Evolutionary conservation across 2,113 vertebrate genomes (phyloP).

Genomic region (Daboia siamensis): DNA sequence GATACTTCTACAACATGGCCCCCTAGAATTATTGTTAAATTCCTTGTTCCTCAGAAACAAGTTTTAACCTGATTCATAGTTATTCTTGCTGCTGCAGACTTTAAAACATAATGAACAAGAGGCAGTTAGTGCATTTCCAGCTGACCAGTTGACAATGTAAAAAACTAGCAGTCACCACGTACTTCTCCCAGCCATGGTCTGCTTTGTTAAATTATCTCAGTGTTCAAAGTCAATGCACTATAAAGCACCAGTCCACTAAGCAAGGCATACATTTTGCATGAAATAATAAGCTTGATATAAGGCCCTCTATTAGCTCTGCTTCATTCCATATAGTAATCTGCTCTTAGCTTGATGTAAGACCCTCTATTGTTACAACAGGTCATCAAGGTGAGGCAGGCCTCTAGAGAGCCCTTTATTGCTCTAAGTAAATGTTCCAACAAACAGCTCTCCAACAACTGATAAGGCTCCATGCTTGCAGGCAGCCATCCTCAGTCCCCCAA

Average conservation of each 20-base stretch:
- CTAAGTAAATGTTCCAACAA: too few relatives aligned
- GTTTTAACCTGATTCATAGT: not conserved
- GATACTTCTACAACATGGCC: not conserved
- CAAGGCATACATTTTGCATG: not conserved
- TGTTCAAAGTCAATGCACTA: not conserved
- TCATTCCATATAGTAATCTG: too few relatives aligned
- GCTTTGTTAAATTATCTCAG: not conserved
- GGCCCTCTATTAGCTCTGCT: too few relatives aligned
- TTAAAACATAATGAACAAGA: not conserved
- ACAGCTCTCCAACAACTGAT: too few relatives aligned
- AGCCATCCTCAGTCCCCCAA: not conserved
- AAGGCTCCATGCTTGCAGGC: not conserved
- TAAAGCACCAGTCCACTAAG: not conserved
- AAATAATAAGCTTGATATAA: not conserved
- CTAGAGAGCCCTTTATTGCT: too few relatives aligned
- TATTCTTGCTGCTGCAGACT: not conserved
- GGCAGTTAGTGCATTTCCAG: not conserved
- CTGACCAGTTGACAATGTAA: not conserved
- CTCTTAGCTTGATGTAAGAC: not conserved
- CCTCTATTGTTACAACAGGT: not conserved
- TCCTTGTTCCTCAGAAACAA: not conserved
- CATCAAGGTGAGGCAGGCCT: too few relatives aligned
- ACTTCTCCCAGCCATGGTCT: not conserved
- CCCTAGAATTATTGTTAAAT: constrained; percentile 3
- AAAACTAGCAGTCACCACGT: not conserved